Conservation (phyloP, 2,113 vertebrate genomes). For the Pagrus major region DNA sequence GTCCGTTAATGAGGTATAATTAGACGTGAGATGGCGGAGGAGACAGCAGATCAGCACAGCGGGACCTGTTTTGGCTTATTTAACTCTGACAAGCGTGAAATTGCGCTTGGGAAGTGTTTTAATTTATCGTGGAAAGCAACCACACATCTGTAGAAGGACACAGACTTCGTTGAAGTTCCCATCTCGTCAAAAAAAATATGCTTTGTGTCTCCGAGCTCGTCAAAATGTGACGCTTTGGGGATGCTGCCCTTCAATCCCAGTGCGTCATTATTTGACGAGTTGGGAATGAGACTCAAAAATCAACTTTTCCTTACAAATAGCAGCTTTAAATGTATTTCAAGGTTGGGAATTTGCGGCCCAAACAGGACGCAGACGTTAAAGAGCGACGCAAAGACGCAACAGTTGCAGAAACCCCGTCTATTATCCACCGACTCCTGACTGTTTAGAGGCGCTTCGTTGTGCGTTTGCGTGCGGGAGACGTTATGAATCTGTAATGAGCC, state of each 20-base stretch:
- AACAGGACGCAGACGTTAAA: not conserved
- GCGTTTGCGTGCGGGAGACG: constrained; percentile 68
- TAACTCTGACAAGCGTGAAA: constrained; percentile 47
- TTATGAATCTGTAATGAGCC: constrained; percentile 88
- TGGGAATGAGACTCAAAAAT: no score
- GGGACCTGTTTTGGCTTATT: constrained; percentile 14
- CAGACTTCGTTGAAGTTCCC: no score
- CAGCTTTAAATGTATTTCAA: no score
- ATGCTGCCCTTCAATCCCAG: no score
- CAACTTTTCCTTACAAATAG: no score
- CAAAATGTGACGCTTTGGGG: no score
- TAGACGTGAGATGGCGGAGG: constrained; percentile 55
- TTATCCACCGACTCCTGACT: constrained; percentile 8
- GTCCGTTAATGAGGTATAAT: constrained; percentile 29
- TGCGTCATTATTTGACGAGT: no score
- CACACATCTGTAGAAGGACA: not conserved
- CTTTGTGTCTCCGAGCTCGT: no score
- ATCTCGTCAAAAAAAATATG: no score
- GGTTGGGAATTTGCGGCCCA: not conserved
- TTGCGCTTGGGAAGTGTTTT: not conserved
- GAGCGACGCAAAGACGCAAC: not conserved
- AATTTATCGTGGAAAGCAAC: not conserved
- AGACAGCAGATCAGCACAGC: constrained; percentile 24
- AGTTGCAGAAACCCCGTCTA: not conserved
- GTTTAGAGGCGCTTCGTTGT: constrained; percentile 32